A percentile compares a stretch with the other conserved stretches of the same genome.
phyloP scores from a whole-genome alignment of 2,888 invertebrate species.

The Calameuta filiformis region DNA sequence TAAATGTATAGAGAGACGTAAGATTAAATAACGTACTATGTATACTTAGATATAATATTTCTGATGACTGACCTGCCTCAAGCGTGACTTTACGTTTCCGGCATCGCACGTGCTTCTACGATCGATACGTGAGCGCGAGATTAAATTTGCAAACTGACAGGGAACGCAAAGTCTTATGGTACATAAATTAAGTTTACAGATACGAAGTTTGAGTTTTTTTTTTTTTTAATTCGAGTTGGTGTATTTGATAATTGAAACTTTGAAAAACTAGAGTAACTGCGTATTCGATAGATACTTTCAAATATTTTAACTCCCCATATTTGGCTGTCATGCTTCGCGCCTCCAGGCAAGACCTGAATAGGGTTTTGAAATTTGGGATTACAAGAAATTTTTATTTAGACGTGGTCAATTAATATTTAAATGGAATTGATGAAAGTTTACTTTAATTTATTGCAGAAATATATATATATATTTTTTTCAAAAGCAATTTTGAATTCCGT shows the following conservation, averaged over 20 bases:
- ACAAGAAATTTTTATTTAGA: not conserved
- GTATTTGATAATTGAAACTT: not conserved
- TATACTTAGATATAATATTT: not conserved
- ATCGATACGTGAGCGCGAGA: slow-evolving; percentile 21
- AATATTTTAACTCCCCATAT: not conserved
- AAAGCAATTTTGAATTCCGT: not conserved
- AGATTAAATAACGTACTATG: not conserved
- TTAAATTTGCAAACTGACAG: not conserved
- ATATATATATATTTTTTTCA: not conserved
- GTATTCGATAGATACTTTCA: not conserved
- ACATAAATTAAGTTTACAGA: not conserved
- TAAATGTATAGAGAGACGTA: not conserved
- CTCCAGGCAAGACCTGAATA: not conserved
- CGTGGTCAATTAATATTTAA: not conserved
- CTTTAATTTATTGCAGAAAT: not conserved
- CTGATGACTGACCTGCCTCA: slow-evolving; percentile 45
- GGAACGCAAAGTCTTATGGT: not conserved
- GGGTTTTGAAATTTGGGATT: not conserved
- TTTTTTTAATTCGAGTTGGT: not conserved
- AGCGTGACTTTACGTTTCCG: slow-evolving; percentile 29
- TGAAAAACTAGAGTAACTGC: not conserved
- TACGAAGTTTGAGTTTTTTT: not conserved
- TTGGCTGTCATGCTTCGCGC: not conserved
- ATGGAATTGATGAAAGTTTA: not conserved
- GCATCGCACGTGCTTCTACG: slow-evolving; percentile 32